These are phyloP conservation scores for Kradibia gibbosae DNA, from an alignment of 1,140 invertebrate species.

Conservation along the genomic window DNA sequence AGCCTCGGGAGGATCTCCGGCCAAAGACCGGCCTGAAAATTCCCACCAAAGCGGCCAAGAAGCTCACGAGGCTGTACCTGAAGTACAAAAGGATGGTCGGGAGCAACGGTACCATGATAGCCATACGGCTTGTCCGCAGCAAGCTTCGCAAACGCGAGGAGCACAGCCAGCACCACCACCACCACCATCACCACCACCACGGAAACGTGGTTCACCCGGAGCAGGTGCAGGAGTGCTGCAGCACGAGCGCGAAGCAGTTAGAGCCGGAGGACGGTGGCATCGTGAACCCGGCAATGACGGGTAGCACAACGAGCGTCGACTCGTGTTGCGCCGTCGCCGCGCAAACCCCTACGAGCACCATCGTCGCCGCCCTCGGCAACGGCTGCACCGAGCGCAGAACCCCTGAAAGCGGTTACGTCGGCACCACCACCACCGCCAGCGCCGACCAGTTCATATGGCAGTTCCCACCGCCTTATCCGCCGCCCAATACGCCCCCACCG, in stretches of 20 bases:
- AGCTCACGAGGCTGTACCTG: conserved; percentile 65
- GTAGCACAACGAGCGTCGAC: conserved; percentile 51
- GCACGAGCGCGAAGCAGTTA: conserved; percentile 52
- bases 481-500: conserved; percentile 74
- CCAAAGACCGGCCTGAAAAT: conserved; percentile 55
- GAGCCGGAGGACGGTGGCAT: conserved; percentile 25
- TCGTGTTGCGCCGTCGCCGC: conserved; percentile 48
- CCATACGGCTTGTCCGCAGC: conserved; percentile 89
- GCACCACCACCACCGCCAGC: conserved; percentile 59
- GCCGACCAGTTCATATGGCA: conserved; percentile 83
- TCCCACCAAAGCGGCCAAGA: conserved; percentile 56
- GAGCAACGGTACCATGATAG: conserved; percentile 86
- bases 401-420: neutral
- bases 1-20: neutral
- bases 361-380: conserved; percentile 24
- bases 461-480: conserved; percentile 79
- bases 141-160: conserved; percentile 88
- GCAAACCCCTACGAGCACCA: conserved; percentile 49
- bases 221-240: conserved; percentile 74
- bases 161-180: conserved; percentile 65
- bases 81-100: conserved; percentile 79
- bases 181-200: conserved; percentile 54
- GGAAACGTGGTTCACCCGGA: conserved; percentile 78
- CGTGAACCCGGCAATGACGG: conserved; percentile 51
- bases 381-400: conserved; percentile 13